phyloP scores from a whole-genome alignment of 23 tunicate genomes.

The Phallusia fumigata region DNA sequence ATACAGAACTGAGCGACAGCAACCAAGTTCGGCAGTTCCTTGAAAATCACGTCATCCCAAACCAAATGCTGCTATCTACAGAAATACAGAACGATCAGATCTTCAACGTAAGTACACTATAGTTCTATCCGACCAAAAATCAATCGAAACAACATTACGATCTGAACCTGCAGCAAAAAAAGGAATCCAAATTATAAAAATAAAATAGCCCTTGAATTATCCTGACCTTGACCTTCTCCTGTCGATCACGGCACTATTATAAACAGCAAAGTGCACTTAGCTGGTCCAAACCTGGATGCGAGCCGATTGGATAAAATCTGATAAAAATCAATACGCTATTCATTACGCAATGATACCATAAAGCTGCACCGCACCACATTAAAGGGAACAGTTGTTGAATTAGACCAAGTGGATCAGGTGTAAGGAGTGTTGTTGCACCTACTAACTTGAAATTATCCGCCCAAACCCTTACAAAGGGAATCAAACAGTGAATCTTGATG shows the following conservation, averaged over 20 bases:
- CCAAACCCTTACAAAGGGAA: no score
- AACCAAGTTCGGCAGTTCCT: constrained; percentile 27
- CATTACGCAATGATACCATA: not conserved
- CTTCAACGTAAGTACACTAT: constrained; percentile 30
- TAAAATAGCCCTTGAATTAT: not conserved
- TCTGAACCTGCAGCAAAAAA: not conserved
- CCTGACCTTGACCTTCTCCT: not conserved
- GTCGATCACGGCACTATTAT: not conserved
- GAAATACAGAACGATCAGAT: constrained; percentile 41
- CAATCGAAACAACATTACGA: not conserved
- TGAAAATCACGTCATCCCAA: constrained; percentile 61
- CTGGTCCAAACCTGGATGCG: not conserved
- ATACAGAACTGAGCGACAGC: not conserved
- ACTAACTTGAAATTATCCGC: no score
- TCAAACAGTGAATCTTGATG: no score
- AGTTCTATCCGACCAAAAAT: not conserved
- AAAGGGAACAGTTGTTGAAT: no score
- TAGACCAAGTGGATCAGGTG: no score
- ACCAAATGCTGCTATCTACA: constrained; percentile 18
- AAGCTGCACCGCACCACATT: no score
- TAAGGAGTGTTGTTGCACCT: no score
- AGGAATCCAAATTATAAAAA: not conserved
- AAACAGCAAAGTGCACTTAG: not conserved
- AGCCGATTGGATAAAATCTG: not conserved
- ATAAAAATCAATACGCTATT: not conserved